phyloP scores from a whole-genome alignment of 2,797 vertebrate genomes.

The Crocodylus rhombifer region DNA sequence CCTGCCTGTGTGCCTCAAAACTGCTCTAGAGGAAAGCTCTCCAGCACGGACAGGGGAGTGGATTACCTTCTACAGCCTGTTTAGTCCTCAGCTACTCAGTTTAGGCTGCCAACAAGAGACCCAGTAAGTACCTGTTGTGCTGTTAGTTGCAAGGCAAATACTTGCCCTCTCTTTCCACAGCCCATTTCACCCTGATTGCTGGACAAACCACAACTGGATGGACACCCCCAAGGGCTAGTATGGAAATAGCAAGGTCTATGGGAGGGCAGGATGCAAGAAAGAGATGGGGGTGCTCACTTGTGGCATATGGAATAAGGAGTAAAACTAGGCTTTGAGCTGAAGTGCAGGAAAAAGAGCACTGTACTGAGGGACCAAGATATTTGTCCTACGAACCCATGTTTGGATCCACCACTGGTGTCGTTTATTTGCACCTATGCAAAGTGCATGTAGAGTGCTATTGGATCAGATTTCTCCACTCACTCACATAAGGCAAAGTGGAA shows the following conservation, averaged over 20 bases:
- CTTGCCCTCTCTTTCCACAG: not conserved
- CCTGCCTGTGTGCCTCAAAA: not conserved
- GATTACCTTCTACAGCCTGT: fast-evolving
- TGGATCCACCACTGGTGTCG: not conserved
- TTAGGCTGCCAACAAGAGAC: not conserved
- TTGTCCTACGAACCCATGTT: slow-evolving; percentile 45
- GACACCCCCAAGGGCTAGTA: fast-evolving
- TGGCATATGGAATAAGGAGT: slow-evolving; percentile 67
- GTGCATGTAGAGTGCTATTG: not conserved
- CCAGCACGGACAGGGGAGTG: fast-evolving
- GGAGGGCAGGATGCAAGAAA: not conserved
- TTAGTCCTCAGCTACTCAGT: fast-evolving
- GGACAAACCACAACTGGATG: not conserved
- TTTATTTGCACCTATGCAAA: slow-evolving; percentile 26
- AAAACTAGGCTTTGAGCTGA: slow-evolving; percentile 72
- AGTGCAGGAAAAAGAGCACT: slow-evolving; percentile 44
- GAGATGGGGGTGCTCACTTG: not conserved
- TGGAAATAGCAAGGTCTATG: not conserved
- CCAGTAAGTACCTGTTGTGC: not conserved
- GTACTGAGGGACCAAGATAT: slow-evolving; percentile 60
- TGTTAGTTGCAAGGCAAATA: not conserved
- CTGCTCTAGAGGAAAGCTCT: not conserved
- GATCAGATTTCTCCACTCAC: not conserved
- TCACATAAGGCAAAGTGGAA: not conserved
- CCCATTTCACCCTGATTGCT: not conserved